Evolutionary conservation across 2,797 vertebrate genomes (phyloP), one percentile per base, ranked within the genome.

Genomic region (Enteromius afrohamiltoni): DNA sequence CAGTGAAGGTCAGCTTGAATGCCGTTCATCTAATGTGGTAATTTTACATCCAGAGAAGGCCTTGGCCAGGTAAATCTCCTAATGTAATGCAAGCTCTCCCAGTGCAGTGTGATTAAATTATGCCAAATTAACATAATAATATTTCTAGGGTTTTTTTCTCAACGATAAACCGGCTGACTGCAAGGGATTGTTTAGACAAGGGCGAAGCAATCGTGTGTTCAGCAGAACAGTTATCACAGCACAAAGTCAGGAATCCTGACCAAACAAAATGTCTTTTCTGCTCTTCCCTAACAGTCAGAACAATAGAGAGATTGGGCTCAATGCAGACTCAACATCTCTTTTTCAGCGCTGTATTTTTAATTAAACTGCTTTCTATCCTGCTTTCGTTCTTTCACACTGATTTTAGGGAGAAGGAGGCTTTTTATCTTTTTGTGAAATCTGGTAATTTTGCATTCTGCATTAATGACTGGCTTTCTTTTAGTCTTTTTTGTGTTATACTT

Each of bases 161-260:
- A 90, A 82, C 87, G 93, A 94, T 94, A 94, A 93, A 87, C 62
- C 45, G 87, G 88, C 87, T 78, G 90, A 92, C 89, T 91, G 91
- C 88, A 85, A 90, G 83, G 89, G 91, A 90, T 90, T 26, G 89
- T 88, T 90, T 91, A 92, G 90, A 91, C 90, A 84, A 86, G 89
- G 91, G 91, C 88, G 87, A 90, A 65, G 85, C 76, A 88, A 82
- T 84, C 81, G 77, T 70, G 78, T 69, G 21, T 83, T 83, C 75
- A 53, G 81, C 76, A 85, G 26, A 51, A 70, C 82, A 94, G 91
- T 93, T 95, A 94, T 94, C 93, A 93, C 92, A 90, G 92, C 91
- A 87, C 92, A 92, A 93, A 94, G 94, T 95, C 95, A 93, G 90
- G 90, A 94, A 94, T 94, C 93, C 93, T 94, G 93, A 93, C 91